A percentile compares a stretch with the other conserved stretches of the same genome.
These are phyloP conservation scores for Steinernema carpocapsae DNA, from an alignment of 2,888 invertebrate genomes.

Conservation along the genomic window DNA sequence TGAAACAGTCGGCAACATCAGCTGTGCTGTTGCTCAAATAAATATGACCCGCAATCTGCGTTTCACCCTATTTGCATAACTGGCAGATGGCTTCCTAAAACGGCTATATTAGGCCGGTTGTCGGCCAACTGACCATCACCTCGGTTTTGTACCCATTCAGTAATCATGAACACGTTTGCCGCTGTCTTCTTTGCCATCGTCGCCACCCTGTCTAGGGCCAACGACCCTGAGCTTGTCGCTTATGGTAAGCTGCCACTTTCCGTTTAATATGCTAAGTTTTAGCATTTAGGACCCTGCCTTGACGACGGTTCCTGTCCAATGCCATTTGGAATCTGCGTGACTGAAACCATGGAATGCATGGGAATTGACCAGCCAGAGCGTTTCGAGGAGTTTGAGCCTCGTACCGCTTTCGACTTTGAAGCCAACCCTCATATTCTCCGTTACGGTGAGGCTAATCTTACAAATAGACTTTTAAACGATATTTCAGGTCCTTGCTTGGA, in stretches of 20 bases:
- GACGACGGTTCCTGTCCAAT: conserved; percentile 23
- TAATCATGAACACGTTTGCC: background rate
- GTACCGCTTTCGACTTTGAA: background rate
- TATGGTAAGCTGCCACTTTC: background rate
- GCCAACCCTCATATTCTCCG: conserved; percentile 2
- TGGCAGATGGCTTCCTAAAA: background rate
- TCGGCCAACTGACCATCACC: background rate
- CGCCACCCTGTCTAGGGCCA: background rate
- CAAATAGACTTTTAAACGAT: background rate
- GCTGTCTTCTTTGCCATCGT: background rate
- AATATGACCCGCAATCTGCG: background rate
- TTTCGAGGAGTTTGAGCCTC: conserved; percentile 2
- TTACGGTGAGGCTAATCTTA: background rate
- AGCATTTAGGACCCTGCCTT: conserved; percentile 18
- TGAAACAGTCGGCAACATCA: background rate
- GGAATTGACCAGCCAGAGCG: conserved; percentile 2
- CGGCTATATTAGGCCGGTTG: background rate
- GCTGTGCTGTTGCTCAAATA: background rate
- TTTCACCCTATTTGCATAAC: background rate
- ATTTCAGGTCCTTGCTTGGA: conserved; percentile 10
- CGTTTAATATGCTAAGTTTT: background rate
- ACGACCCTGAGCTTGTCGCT: background rate
- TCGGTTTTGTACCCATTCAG: background rate
- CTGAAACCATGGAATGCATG: conserved; percentile 18
- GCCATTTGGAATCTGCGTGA: conserved; percentile 12